Conservation (phyloP, 2,888 invertebrate species). For the Ernsta delagoae region DNA sequence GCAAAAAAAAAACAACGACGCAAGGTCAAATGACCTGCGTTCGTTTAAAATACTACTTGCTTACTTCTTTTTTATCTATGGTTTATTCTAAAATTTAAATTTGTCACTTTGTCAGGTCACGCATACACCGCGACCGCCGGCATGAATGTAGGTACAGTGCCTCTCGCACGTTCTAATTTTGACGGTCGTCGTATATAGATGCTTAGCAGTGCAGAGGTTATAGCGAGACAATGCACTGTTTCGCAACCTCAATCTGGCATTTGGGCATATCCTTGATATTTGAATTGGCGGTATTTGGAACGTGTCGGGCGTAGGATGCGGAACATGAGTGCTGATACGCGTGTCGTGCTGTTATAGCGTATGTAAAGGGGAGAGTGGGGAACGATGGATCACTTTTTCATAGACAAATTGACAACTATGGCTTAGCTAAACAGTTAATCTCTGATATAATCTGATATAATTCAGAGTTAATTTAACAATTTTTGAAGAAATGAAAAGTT, state of each 20-base stretch:
- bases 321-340: slow-evolving; percentile 54
- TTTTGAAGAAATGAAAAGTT: too few relatives aligned
- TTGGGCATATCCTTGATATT: slow-evolving; percentile 83
- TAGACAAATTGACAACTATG: too few relatives aligned
- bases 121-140: too few relatives aligned
- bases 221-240: slow-evolving; percentile 65
- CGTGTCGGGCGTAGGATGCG: slow-evolving; percentile 74
- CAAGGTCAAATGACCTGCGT: slow-evolving; percentile 24
- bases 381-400: not conserved
- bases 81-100: slow-evolving; percentile 13
- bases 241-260: slow-evolving; percentile 73
- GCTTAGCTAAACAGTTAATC: not conserved
- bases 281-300: slow-evolving; percentile 68
- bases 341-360: slow-evolving; percentile 17
- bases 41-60: not conserved
- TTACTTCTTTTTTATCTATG: not conserved
- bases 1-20: slow-evolving; percentile 16
- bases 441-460: too few relatives aligned
- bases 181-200: slow-evolving; percentile 31
- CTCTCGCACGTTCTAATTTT: slow-evolving; percentile 46
- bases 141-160: slow-evolving; percentile 40
- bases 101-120: too few relatives aligned
- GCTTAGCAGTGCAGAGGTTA: slow-evolving; percentile 53
- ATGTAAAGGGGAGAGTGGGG: not conserved
- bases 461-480: too few relatives aligned